Base-by-base conservation (phyloP, 2,113 vertebrate genomes). In the Dermatemys mawii region DNA sequence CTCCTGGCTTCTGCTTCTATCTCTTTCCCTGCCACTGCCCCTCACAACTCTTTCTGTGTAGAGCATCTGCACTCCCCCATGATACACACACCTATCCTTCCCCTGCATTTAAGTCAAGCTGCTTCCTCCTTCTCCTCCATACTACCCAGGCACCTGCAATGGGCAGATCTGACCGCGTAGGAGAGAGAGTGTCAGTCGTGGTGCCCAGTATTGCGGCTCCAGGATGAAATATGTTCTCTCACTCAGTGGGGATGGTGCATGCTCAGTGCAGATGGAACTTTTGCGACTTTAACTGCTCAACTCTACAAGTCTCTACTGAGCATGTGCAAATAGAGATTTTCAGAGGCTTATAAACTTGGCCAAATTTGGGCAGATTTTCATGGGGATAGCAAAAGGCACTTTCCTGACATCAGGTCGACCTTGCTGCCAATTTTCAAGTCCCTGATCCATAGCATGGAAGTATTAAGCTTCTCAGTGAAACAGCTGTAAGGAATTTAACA, bases 1-100 rank as follows among this genome's bases (percentile, higher is more conserved):
- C 92, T 86, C n/a, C 6, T 89, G 3, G 8, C 80, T 92, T 83
- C 5, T 95, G 94, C 91, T 78, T 67, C 78, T 38, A 27, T 90
- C 32, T 2, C 26, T 0, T 2, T 60, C 44, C 79, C 38, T 78
- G 10, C 19, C 87, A 67, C 73, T 83, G 27, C 75, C 57, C 2
- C 0, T 13, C 90, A 14, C 83, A 32, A 14, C 6, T 2, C 14
- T 63, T 63, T 63, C 32, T 63, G 14, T 35, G 32, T 17, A n/a
- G 14, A 35, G 60, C 16, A 13, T 8, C 8, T 16, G 12, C 41
- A 63, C 2, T 22, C 53, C 8, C 10, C 8, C 49, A 27, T 3
- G 19, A 19, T 35, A 35, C 32, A 50, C 17, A n/a, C 50, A n/a
- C 49, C 22, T 81, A 10, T n/a, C 90, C 73, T 44, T 84, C 51